Base-by-base conservation (phyloP, 2,797 vertebrate genomes). In the Cacajao melanocephalus region DNA sequence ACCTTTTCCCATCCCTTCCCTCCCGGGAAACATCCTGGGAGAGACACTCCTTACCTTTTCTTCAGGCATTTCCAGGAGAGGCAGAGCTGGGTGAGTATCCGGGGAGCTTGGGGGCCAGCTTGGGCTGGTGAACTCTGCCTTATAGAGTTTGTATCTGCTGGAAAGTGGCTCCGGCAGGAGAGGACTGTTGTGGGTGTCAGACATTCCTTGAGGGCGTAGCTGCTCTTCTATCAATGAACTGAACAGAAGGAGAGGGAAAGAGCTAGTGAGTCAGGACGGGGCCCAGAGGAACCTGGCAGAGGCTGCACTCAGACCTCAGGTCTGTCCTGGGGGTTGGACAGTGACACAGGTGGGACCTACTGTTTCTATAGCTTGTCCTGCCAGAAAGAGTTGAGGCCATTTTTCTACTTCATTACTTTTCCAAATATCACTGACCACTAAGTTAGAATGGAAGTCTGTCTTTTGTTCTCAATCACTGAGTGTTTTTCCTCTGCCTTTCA, bases 41-140 rank as follows among this genome's bases (percentile, higher is more conserved):
- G 22, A 33, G 46, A 15, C 5, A 0, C 17, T 48, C 22, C 97
- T 39, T 24, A 93, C 96, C 72, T 98, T 97, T 97, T 97, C 95
- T 90, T 98, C 95, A 12, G 15, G 93, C 98, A 96, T 93, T 90
- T 97, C 93, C 72, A 94, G 89, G 48, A 97, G 89, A 0, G 89
- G 90, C 39, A 95, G 57, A 39, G 50, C 93, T 12, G 78, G n/a
- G 0, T 91, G 82, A 22, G 89, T 87, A 12, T 96, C 84, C 3
- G 22, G 64, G 90, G 96, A 10, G 30, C 52, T 79, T 1, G 92
- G 88, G 12, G 57, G 55, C 44, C 95, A 97, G 84, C 61, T 85
- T 10, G 96, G 93, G 90, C 76, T 92, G 83, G 92, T 84, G 61
- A 67, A 85, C 22, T 96, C 94, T 0, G 1, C 36, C 39, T 98